These are phyloP conservation scores for Ranitomeya variabilis DNA, from an alignment of 2,113 vertebrate species.

Conservation along the genomic window DNA sequence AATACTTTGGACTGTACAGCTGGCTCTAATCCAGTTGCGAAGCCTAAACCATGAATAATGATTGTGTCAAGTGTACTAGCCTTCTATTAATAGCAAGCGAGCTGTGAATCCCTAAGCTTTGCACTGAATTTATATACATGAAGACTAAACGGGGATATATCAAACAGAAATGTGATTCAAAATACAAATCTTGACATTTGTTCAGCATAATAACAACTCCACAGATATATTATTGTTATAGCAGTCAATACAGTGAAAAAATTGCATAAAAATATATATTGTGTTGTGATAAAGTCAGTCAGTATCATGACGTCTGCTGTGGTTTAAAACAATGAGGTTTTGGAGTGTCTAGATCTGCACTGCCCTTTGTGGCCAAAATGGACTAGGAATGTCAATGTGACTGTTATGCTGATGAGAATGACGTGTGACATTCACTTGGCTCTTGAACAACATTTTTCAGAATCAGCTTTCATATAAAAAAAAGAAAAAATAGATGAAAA, in stretches of 20 bases:
- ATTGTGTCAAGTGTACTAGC: conserved; percentile 40
- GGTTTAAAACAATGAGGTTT: neutral
- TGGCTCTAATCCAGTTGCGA: conserved; percentile 38
- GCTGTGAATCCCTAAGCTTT: conserved; percentile 41
- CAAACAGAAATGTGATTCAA: neutral
- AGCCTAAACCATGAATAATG: conserved; percentile 48
- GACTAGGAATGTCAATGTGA: neutral
- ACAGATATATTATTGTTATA: neutral
- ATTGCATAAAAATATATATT: neutral
- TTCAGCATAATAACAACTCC: neutral
- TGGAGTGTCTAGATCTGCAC: neutral
- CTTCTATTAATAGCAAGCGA: conserved; percentile 45
- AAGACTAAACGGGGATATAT: neutral
- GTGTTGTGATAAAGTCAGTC: neutral
- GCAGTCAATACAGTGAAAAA: neutral
- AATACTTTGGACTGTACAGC: conserved; percentile 24
- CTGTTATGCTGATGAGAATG: neutral
- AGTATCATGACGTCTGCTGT: neutral
- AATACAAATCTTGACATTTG: neutral
- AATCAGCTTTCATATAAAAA: no score
- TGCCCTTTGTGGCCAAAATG: neutral
- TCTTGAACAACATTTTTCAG: no score
- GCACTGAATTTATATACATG: conserved; percentile 29
- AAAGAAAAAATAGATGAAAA: no score
- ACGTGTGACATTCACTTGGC: neutral